Evolutionary conservation across 2,113 vertebrate genomes (phyloP), one percentile per base, ranked within the genome.

Genomic region (Bos indicus): DNA sequence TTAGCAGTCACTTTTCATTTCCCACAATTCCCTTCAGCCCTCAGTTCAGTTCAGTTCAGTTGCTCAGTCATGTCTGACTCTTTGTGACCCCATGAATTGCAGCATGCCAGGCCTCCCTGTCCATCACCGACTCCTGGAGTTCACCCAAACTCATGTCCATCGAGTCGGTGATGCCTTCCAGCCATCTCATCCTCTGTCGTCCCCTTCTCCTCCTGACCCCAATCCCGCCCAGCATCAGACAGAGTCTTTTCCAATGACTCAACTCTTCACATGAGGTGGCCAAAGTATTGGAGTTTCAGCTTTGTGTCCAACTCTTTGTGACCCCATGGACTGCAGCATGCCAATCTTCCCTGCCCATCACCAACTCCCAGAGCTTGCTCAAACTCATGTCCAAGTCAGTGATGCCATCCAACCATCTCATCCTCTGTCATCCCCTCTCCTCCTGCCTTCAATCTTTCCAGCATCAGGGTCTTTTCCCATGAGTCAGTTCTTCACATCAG

Each of bases 31-130:
- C 30, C 28, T 84, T 30, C 30, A 88, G 2, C 14, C 19, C 21
- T 67, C n/a, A 71, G 64, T 36, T 33, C 62, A 64, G 26, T 59
- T 28, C 26, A 60, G 59, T 67, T n/a, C 64, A 67, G 4, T 67
- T 0, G 0, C 64, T 67, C 64, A 36, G 1, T 36, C 0, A 0
- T 67, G 33, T 67, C 64, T 16, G 9, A 21, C n/a, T 36, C 64
- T 36, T 36, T 67, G 16, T 1, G 3, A 67, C 16, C 33, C 64
- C 16, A 4, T 67, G 64, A 19, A 67, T 8, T 67, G 33, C 17
- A 67, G 64, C 16, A 67, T 4, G 64, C 33, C 64, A 67, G 2
- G 64, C 64, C 8, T 67, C 64, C 33, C 4, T 36, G 8, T 67
- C 33, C 4, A 19, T 67, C 64, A 67, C 33, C 33, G 36, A 21